Percentiles rank a stretch among this genome's conserved stretches.
Conservation (phyloP, 1,140 invertebrate genomes). For the Himalopsyche phryganea region DNA sequence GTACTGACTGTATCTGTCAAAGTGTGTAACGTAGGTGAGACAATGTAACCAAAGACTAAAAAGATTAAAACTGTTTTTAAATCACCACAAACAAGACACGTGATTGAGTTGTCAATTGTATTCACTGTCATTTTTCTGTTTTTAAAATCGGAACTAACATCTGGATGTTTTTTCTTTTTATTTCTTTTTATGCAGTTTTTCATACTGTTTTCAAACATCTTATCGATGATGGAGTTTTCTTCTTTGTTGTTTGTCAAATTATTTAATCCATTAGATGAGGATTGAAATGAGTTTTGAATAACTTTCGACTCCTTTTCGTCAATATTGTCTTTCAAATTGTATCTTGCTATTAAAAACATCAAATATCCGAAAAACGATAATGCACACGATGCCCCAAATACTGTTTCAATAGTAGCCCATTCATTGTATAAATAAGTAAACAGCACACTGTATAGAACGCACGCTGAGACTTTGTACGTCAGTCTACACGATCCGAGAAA, state of each 20-base stretch:
- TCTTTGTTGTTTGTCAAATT: neutral
- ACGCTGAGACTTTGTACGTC: slow-evolving; percentile 70
- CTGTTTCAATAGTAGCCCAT: slow-evolving; percentile 58
- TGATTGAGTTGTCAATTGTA: slow-evolving; percentile 27
- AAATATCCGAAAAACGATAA: slow-evolving; percentile 54
- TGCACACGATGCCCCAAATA: slow-evolving; percentile 56
- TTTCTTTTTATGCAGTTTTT: slow-evolving; percentile 5
- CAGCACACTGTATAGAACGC: slow-evolving; percentile 70
- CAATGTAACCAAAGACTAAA: slow-evolving; percentile 75
- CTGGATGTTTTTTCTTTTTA: neutral
- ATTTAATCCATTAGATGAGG: slow-evolving; percentile 1
- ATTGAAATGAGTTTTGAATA: neutral
- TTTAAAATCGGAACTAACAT: neutral
- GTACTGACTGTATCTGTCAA: slow-evolving; percentile 94
- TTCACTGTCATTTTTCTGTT: neutral
- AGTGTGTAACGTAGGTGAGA: slow-evolving; percentile 90
- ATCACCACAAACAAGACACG: slow-evolving; percentile 49
- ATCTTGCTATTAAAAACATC: slow-evolving; percentile 36
- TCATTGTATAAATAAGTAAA: slow-evolving; percentile 72
- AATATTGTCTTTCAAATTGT: neutral
- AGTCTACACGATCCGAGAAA: slow-evolving; percentile 70
- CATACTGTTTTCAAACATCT: slow-evolving; percentile 13
- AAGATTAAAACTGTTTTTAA: slow-evolving; percentile 73
- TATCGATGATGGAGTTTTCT: slow-evolving; percentile 12
- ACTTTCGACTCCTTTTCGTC: neutral